Percentiles rank a stretch among this genome's conserved stretches.
These are phyloP conservation scores for Prunella himalayana DNA, from an alignment of 2,113 vertebrate genomes.

Conservation along the genomic window DNA sequence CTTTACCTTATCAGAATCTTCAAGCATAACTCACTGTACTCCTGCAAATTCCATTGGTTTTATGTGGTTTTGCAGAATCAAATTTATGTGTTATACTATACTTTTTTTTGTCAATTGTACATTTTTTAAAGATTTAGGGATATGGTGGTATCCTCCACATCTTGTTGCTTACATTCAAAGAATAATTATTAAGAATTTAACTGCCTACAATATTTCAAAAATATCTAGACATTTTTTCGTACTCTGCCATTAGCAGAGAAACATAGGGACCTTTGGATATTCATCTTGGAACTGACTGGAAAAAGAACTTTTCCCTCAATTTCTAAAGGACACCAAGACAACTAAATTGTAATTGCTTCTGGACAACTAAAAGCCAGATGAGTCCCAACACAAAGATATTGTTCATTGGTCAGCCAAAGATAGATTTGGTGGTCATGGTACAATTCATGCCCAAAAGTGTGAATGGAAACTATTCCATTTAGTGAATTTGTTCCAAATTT, in stretches of 20 bases:
- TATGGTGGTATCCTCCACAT: not conserved
- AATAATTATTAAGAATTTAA: not conserved
- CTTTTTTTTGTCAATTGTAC: not conserved
- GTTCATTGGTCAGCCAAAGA: not conserved
- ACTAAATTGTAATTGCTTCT: not conserved
- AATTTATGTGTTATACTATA: not conserved
- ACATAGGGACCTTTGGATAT: not conserved
- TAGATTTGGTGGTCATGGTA: not conserved
- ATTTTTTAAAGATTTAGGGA: not conserved
- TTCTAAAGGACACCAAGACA: not conserved
- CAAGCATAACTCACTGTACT: not conserved
- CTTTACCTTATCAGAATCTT: not conserved
- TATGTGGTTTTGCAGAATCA: not conserved
- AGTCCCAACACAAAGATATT: not conserved
- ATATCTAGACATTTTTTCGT: not conserved
- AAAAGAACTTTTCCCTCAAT: not conserved
- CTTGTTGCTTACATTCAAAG: not conserved
- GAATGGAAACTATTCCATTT: not conserved
- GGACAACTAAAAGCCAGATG: not conserved
- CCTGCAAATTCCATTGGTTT: not conserved
- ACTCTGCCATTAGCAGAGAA: not conserved
- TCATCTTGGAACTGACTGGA: not conserved
- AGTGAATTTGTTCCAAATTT: not conserved
- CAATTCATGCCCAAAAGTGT: not conserved
- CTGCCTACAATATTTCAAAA: not conserved